Percentiles rank a stretch among this genome's conserved stretches.
phyloP scores from a whole-genome alignment of 30 jellyfish, hydroid and myxozoan species.

The Aurelia aurita complex sp. Pacific region DNA sequence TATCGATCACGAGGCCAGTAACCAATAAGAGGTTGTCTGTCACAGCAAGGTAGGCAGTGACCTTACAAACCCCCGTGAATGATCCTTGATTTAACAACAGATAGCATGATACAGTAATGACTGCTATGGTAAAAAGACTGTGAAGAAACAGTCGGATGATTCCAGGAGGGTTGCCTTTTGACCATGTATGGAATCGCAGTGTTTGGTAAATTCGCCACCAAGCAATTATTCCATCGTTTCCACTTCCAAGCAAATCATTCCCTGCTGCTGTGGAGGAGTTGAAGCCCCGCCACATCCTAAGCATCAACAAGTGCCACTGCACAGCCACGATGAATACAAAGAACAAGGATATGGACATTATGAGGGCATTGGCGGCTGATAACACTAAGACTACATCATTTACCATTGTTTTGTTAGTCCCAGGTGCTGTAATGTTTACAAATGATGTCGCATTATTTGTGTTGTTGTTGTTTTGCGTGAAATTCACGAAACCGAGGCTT shows the following conservation, averaged over 20 bases:
- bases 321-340: slow-evolving; percentile 19
- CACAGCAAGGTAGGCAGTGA: background rate
- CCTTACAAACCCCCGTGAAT: background rate
- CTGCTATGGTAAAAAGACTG: background rate
- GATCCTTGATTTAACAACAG: background rate
- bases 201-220: slow-evolving; percentile 72
- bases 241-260: slow-evolving; percentile 10
- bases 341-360: slow-evolving; percentile 29
- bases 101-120: slow-evolving; percentile 7
- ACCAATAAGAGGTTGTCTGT: slow-evolving; percentile 19
- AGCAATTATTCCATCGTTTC: slow-evolving; percentile 58
- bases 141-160: slow-evolving; percentile 4
- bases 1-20: background rate
- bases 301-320: slow-evolving; percentile 25
- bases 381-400: slow-evolving; percentile 14
- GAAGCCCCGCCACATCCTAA: slow-evolving; percentile 43
- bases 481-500: background rate
- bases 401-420: background rate
- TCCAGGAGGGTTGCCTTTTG: slow-evolving; percentile 33
- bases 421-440: background rate
- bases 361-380: slow-evolving; percentile 34
- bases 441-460: background rate
- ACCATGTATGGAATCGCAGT: slow-evolving; percentile 15
- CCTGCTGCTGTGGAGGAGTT: background rate
- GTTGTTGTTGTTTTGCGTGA: background rate